Evolutionary conservation across 2,113 vertebrate species (phyloP).

Genomic region (Trachemys scripta): DNA sequence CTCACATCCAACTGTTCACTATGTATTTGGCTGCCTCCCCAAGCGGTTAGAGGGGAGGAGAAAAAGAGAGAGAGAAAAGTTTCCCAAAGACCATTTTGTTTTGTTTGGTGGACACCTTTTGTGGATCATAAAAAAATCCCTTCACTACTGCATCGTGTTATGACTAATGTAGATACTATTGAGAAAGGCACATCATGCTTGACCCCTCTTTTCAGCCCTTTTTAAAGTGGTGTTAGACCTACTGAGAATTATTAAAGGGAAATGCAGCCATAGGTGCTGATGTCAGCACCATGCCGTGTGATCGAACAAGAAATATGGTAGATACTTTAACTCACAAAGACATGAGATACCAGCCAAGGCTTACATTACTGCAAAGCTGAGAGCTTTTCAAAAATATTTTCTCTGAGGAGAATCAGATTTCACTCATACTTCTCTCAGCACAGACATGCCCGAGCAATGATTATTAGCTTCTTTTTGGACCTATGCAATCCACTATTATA

Average conservation of each 20-base stretch:
- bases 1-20: background rate
- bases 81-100: background rate
- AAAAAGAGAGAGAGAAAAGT: background rate
- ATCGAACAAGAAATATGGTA: conserved; percentile 58
- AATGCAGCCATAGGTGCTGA: conserved; percentile 15
- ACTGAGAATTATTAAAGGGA: conserved; percentile 26
- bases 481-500: conserved; percentile 74
- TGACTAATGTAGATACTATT: conserved; percentile 13
- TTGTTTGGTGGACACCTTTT: background rate
- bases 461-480: conserved; percentile 67
- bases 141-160: background rate
- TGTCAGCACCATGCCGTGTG: conserved; percentile 50
- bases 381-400: conserved; percentile 66
- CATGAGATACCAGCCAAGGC: conserved; percentile 63
- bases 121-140: background rate
- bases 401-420: conserved; percentile 74
- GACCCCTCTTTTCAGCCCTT: background rate
- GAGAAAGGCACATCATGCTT: conserved; percentile 16
- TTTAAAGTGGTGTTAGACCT: conserved; percentile 44
- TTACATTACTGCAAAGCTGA: conserved; percentile 62
- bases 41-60: background rate
- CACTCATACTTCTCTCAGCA: conserved; percentile 52
- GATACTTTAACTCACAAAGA: conserved; percentile 37
- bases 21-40: background rate
- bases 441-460: conserved; percentile 72